phyloP scores from a whole-genome alignment of 1,140 invertebrate genomes.

The Philotrypesis tridentata region DNA sequence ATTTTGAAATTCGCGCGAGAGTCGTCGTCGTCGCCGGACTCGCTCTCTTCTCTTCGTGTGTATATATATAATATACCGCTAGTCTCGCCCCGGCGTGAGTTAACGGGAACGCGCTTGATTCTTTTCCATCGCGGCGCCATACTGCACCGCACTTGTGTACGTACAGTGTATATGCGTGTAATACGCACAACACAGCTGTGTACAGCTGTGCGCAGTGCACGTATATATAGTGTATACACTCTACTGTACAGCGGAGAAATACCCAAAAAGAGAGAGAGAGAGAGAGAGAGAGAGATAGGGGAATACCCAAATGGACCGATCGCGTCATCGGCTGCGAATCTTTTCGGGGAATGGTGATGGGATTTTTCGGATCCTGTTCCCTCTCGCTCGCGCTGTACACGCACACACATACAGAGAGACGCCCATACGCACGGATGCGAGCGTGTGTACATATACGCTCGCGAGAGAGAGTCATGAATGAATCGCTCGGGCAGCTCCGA shows the following conservation, averaged over 20 bases:
- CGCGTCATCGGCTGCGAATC: constrained; percentile 41
- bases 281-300: neutral
- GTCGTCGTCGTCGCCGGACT: too few species aligned
- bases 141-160: too few species aligned
- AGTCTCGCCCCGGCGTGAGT: neutral
- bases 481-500: neutral
- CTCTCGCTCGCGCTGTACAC: too few species aligned
- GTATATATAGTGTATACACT: neutral
- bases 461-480: neutral
- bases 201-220: neutral
- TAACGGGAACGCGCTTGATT: constrained; percentile 7
- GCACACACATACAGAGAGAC: too few species aligned
- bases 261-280: neutral
- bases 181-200: too few species aligned
- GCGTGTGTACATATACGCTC: too few species aligned
- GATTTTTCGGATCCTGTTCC: constrained; percentile 22
- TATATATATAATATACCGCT: neutral
- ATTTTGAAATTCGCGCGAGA: too few species aligned
- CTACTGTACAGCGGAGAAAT: too few species aligned
- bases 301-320: constrained; percentile 23
- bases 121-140: neutral
- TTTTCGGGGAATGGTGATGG: constrained; percentile 22
- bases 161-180: too few species aligned
- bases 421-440: neutral
- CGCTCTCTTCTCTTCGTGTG: too few species aligned